These are phyloP conservation scores for Anagrus nilaparvatae DNA, from an alignment of 1,140 invertebrate genomes.

Conservation along the genomic window DNA sequence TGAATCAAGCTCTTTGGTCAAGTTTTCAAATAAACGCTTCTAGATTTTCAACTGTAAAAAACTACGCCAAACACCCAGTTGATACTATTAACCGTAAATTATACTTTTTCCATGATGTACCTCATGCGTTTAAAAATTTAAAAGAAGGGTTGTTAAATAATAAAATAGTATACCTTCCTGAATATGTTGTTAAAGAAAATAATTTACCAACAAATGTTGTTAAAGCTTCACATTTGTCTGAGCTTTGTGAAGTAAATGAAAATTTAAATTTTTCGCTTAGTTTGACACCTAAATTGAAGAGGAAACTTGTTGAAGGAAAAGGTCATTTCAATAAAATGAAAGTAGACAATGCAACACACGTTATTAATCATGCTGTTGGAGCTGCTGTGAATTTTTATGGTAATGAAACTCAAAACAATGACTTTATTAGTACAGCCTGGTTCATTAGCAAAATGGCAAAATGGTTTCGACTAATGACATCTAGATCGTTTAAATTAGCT, in stretches of 20 bases:
- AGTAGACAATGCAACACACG: neutral
- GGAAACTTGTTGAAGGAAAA: neutral
- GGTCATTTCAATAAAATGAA: conserved; percentile 7
- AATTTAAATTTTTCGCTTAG: conserved; percentile 2
- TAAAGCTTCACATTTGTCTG: neutral
- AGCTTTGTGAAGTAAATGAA: neutral
- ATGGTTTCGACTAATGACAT: conserved; percentile 14
- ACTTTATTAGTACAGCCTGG: conserved; percentile 8
- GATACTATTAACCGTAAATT: conserved; percentile 6
- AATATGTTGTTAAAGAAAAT: conserved; percentile 3
- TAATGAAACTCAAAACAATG: conserved; percentile 1
- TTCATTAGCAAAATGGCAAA: conserved; percentile 4
- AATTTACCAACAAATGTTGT: conserved; percentile 6
- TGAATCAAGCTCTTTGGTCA: conserved; percentile 6
- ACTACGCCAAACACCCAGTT: conserved; percentile 7
- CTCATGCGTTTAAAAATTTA: conserved; percentile 9
- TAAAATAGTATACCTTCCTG: neutral
- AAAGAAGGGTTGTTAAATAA: conserved; percentile 10
- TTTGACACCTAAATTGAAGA: conserved; percentile 3
- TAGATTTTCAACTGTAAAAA: neutral
- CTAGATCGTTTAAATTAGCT: neutral
- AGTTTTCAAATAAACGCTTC: conserved; percentile 1
- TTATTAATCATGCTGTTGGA: conserved; percentile 6
- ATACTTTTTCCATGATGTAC: conserved; percentile 9
- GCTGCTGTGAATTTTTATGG: conserved; percentile 5